Percentiles rank a stretch among this genome's conserved stretches.
These are phyloP conservation scores for Antitype chi DNA, from an alignment of 2,888 invertebrate genomes.

Conservation along the genomic window DNA sequence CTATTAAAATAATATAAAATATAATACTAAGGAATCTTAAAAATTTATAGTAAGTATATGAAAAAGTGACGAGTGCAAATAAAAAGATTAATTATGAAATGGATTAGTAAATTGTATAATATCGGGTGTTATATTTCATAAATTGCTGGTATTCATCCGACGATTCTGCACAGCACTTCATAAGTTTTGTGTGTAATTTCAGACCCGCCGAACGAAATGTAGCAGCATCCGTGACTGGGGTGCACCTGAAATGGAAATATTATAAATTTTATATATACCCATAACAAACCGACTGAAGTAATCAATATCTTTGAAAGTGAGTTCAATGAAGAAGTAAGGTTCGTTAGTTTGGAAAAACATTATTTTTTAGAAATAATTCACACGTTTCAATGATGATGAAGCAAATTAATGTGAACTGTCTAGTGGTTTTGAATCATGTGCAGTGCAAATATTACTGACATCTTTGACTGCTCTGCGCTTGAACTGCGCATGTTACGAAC, in stretches of 20 bases:
- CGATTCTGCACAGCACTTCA: conserved; percentile 82
- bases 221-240: conserved; percentile 83
- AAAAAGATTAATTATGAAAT: neutral
- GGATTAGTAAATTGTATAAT: neutral
- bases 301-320: neutral
- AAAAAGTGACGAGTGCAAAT: neutral
- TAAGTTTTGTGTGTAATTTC: conserved; percentile 81
- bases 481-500: too few species aligned
- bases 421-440: neutral
- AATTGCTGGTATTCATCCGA: conserved; percentile 47
- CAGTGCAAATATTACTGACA: neutral
- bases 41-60: too few species aligned
- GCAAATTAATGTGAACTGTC: neutral
- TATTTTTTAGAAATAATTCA: neutral
- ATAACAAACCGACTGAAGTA: neutral
- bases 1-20: conserved; percentile 9
- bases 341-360: too few species aligned
- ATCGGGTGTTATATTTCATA: neutral
- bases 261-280: neutral
- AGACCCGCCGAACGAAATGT: conserved; percentile 83
- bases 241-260: conserved; percentile 78
- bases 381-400: neutral
- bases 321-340: neutral
- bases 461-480: neutral
- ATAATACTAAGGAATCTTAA: neutral